phyloP scores from a whole-genome alignment of 2,113 vertebrate genomes.

The Heterotilapia buettikoferi region DNA sequence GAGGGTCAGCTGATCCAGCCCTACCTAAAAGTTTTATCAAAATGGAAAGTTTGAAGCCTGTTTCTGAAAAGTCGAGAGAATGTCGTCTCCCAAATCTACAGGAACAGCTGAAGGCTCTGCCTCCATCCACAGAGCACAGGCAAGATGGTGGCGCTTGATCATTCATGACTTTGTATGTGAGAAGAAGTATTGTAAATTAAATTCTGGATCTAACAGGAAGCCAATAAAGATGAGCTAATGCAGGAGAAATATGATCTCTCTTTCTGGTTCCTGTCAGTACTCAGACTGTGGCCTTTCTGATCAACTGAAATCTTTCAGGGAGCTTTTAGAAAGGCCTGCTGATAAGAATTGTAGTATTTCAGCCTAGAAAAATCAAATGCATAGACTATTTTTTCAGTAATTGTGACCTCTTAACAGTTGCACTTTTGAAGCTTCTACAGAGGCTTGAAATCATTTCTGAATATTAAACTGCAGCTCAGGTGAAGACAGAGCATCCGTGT shows the following conservation, averaged over 20 bases:
- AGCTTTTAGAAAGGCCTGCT: neutral
- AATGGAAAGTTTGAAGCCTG: neutral
- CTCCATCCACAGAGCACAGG: neutral
- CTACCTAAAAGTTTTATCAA: fast-evolving
- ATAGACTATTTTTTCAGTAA: fast-evolving
- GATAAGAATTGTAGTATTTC: no score
- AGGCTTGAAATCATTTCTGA: neutral
- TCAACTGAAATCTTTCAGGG: neutral
- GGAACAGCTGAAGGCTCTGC: neutral
- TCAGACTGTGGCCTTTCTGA: neutral
- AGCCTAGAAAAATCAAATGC: neutral
- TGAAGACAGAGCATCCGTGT: neutral
- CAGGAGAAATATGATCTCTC: neutral
- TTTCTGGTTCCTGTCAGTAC: neutral
- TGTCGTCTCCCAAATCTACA: neutral
- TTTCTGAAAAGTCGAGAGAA: fast-evolving
- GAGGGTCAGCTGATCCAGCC: neutral
- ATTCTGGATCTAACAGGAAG: neutral
- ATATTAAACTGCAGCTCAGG: neutral
- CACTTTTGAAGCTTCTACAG: neutral
- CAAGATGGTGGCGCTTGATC: neutral
- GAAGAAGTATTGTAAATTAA: neutral
- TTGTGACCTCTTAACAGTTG: neutral
- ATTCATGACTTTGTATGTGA: neutral
- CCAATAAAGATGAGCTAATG: neutral